These are phyloP conservation scores for Leptoteleia sp. DNA, from an alignment of 1,140 invertebrate genomes.

Conservation along the genomic window DNA sequence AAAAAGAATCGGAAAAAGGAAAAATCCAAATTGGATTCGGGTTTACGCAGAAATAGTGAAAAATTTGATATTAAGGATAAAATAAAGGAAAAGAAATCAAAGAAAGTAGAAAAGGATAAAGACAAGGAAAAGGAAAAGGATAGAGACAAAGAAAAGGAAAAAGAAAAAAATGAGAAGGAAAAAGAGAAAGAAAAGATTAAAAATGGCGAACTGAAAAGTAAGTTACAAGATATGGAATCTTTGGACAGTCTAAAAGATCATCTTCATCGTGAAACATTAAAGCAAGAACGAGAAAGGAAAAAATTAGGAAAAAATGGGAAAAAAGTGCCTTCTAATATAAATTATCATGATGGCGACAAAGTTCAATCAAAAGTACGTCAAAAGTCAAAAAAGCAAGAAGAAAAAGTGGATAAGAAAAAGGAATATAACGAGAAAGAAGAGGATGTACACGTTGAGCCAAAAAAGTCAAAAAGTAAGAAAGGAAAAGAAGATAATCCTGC, in stretches of 20 bases:
- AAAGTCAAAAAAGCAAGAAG: conserved; percentile 69
- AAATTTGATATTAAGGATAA: conserved; percentile 69
- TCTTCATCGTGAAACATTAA: too few relatives aligned
- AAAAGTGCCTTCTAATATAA: conserved; percentile 81
- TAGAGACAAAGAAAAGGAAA: conserved; percentile 28
- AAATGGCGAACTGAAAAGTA: conserved; percentile 73
- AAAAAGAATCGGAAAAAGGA: conserved; percentile 77
- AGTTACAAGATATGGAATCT: too few relatives aligned
- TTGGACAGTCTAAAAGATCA: too few relatives aligned
- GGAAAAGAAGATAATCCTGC: conserved; percentile 80
- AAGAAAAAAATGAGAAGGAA: conserved; percentile 70
- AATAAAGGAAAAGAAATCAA: conserved; percentile 71
- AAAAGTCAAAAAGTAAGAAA: conserved; percentile 77
- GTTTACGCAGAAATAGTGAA: conserved; percentile 65
- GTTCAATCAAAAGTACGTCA: conserved; percentile 69
- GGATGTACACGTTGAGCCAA: conserved; percentile 62
- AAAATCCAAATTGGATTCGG: conserved; percentile 49
- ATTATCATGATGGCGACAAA: conserved; percentile 73
- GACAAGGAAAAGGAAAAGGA: conserved; percentile 62
- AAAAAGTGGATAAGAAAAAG: conserved; percentile 71
- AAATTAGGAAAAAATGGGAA: conserved; percentile 72
- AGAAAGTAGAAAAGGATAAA: conserved; percentile 57
- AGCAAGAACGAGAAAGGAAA: too few relatives aligned
- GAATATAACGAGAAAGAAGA: conserved; percentile 58
- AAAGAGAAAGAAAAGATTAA: conserved; percentile 66